These are phyloP conservation scores for Lepilemur septentrionalis DNA, from an alignment of 2,797 vertebrate species.

Conservation along the genomic window DNA sequence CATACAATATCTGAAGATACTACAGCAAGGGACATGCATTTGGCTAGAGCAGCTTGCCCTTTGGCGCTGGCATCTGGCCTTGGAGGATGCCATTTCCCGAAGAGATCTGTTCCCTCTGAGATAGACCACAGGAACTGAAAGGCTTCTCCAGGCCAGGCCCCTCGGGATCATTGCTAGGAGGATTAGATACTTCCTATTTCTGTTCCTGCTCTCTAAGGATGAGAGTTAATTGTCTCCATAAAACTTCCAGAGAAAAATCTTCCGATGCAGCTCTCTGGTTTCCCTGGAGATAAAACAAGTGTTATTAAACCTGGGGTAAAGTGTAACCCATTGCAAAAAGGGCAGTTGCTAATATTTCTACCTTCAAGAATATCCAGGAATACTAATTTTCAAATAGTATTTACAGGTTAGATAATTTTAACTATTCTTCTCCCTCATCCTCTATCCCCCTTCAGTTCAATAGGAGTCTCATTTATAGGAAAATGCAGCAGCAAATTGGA, in stretches of 20 bases:
- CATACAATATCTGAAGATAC: background rate
- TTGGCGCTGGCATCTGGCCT: background rate
- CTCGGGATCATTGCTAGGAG: background rate
- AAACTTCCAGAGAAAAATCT: background rate
- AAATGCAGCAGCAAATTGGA: background rate
- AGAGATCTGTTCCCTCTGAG: background rate
- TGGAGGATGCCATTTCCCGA: background rate
- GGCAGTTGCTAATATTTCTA: background rate
- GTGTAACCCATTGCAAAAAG: background rate
- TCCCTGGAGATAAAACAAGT: background rate
- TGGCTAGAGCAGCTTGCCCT: background rate
- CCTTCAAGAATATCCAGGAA: background rate
- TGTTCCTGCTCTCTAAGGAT: background rate
- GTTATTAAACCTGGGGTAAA: background rate
- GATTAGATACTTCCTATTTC: background rate
- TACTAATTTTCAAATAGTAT: background rate
- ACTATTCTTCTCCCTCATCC: background rate
- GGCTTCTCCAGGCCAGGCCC: background rate
- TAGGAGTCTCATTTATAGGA: background rate
- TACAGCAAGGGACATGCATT: too few relatives aligned
- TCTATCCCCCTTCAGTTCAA: background rate
- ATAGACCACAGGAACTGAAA: background rate
- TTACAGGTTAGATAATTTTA: background rate
- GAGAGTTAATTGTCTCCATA: background rate
- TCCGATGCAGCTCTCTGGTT: background rate